Evolutionary conservation across 2,797 vertebrate species (phyloP).

Genomic region (Smutsia temminckii): DNA sequence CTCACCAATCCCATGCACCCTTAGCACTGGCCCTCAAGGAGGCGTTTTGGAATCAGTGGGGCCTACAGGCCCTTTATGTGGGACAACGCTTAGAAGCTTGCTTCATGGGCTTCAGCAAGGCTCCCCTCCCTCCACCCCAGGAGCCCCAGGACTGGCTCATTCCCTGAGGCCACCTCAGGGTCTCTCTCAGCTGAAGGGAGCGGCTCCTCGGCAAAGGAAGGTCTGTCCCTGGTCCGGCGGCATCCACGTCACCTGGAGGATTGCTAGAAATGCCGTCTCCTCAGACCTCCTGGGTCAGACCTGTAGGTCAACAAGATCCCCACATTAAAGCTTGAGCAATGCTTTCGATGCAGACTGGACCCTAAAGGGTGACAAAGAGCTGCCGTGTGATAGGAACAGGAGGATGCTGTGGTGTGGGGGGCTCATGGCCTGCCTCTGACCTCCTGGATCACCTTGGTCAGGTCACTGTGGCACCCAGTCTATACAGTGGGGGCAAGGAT

Average conservation of each 20-base stretch:
- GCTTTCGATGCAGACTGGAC: too few species aligned
- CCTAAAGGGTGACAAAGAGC: background rate
- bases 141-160: background rate
- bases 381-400: accelerated
- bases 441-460: background rate
- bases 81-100: background rate
- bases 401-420: accelerated
- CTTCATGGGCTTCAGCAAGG: background rate
- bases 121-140: background rate
- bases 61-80: background rate
- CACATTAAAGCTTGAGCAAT: background rate
- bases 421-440: background rate
- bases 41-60: background rate
- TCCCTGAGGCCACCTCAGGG: background rate
- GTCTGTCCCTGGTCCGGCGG: background rate
- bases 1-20: background rate
- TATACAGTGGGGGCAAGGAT: background rate
- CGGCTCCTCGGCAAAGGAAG: background rate
- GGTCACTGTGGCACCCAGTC: background rate
- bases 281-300: background rate
- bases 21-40: background rate
- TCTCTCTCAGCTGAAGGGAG: background rate
- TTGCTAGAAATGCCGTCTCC: background rate
- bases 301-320: background rate
- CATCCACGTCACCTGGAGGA: accelerated